Evolutionary conservation across 2,888 invertebrate genomes (phyloP).

Genomic region (Eurytoma californica): DNA sequence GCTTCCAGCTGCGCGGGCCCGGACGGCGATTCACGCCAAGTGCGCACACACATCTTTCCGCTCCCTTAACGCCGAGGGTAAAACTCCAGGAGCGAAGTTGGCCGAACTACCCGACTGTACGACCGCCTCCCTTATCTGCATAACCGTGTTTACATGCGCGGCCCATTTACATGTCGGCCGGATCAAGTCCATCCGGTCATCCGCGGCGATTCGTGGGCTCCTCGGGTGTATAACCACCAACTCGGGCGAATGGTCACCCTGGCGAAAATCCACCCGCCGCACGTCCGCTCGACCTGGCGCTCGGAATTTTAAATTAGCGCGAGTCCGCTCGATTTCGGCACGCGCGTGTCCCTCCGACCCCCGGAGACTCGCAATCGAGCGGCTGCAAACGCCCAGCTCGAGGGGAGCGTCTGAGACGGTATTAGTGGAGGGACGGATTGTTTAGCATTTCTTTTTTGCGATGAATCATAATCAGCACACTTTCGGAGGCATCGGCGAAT

Average conservation of each 20-base stretch:
- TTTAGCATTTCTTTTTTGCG: constrained; percentile 32
- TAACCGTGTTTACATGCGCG: constrained; percentile 59
- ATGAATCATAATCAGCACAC: constrained; percentile 35
- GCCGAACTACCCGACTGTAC: constrained; percentile 48
- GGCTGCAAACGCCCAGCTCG: not conserved
- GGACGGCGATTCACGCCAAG: not conserved
- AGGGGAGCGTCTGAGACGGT: constrained; percentile 17
- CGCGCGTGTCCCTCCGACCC: not conserved
- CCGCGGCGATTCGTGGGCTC: constrained; percentile 42
- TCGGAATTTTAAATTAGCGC: constrained; percentile 50
- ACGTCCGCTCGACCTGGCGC: not conserved
- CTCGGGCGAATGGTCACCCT: constrained; percentile 28
- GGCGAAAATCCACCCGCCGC: constrained; percentile 13
- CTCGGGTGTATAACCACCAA: not conserved
- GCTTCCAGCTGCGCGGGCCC: not conserved
- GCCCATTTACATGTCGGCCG: constrained; percentile 45
- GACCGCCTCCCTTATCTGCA: constrained; percentile 56
- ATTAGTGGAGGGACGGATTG: constrained; percentile 34
- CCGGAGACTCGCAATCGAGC: not conserved
- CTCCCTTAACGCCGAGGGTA: too few relatives aligned
- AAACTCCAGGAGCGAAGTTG: not conserved
- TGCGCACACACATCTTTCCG: too few relatives aligned
- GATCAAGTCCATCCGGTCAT: constrained; percentile 40
- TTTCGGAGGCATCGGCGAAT: constrained; percentile 6
- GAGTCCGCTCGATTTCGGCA: constrained; percentile 14